Percentiles rank a stretch among this genome's conserved stretches.
These are phyloP conservation scores for Odontamblyopus lacepedii DNA, from an alignment of 2,797 vertebrate genomes.

Conservation along the genomic window DNA sequence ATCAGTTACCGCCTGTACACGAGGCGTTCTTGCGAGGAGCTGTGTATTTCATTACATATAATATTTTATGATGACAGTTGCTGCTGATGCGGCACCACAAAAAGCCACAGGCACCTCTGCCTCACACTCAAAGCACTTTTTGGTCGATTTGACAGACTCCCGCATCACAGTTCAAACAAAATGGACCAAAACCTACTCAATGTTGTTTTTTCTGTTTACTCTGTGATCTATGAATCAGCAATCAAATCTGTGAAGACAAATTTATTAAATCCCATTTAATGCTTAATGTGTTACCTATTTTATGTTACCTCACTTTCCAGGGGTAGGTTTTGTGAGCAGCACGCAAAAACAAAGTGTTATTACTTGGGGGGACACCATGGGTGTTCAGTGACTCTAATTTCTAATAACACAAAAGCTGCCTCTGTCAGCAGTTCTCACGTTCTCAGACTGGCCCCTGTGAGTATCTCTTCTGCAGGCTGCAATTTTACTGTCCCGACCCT, in stretches of 20 bases:
- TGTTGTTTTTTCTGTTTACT: background rate
- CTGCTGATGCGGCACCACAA: constrained; percentile 12
- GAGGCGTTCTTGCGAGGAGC: constrained; percentile 8
- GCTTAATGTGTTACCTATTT: background rate
- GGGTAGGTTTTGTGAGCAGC: background rate
- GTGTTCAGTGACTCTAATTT: constrained; percentile 5
- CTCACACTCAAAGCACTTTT: constrained; percentile 5
- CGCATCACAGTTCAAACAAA: constrained; percentile 7
- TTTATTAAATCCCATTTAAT: background rate
- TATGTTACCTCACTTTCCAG: background rate
- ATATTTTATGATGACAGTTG: constrained; percentile 20
- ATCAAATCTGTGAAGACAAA: background rate
- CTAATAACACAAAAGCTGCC: constrained; percentile 1
- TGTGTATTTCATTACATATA: constrained; percentile 20
- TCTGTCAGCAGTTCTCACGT: constrained; percentile 15
- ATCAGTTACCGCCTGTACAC: background rate
- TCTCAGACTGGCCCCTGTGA: constrained; percentile 24
- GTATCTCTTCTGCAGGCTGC: background rate
- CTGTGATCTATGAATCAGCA: background rate
- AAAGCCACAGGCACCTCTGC: constrained; percentile 10
- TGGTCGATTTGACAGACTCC: constrained; percentile 6
- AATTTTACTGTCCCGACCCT: background rate
- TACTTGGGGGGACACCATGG: background rate
- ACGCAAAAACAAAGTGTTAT: constrained; percentile 13
- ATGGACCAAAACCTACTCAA: background rate